These are phyloP conservation scores for Cephalotes varians DNA, from an alignment of 2,888 invertebrate genomes.

Conservation along the genomic window DNA sequence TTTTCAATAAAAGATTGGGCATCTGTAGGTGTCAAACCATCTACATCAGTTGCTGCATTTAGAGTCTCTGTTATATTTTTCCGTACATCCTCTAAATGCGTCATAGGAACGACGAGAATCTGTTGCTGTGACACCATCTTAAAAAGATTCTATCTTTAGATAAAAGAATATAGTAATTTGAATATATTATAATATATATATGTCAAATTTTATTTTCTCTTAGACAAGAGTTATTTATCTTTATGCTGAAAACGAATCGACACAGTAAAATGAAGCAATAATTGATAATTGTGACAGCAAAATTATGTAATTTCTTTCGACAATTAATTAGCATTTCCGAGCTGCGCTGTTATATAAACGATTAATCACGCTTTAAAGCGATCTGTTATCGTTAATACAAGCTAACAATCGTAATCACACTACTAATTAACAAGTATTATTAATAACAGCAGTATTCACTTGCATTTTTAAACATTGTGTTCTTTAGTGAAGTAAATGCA, in stretches of 20 bases:
- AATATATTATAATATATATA: not conserved
- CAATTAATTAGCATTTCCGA: not conserved
- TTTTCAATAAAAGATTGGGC: conserved; percentile 30
- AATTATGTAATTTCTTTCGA: not conserved
- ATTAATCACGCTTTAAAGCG: conserved; percentile 9
- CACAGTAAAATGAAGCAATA: not conserved
- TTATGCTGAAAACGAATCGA: not conserved
- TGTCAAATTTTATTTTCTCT: not conserved
- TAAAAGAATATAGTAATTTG: not conserved
- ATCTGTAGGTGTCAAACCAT: conserved; percentile 26
- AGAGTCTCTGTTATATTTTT: conserved; percentile 71
- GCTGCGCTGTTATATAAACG: not conserved
- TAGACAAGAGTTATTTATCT: not conserved
- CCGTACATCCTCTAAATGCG: conserved; percentile 71
- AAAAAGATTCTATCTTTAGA: not conserved
- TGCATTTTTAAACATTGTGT: not conserved
- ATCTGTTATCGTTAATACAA: not conserved
- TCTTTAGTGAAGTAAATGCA: not conserved
- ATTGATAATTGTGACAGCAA: not conserved
- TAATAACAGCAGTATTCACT: not conserved
- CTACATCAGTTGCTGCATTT: conserved; percentile 33
- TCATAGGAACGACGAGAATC: conserved; percentile 72
- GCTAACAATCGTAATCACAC: conserved; percentile 1
- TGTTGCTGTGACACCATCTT: conserved; percentile 77
- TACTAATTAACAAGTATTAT: conserved; percentile 18